Base-by-base conservation (phyloP, 2,113 vertebrate species). In the Stegastes partitus region DNA sequence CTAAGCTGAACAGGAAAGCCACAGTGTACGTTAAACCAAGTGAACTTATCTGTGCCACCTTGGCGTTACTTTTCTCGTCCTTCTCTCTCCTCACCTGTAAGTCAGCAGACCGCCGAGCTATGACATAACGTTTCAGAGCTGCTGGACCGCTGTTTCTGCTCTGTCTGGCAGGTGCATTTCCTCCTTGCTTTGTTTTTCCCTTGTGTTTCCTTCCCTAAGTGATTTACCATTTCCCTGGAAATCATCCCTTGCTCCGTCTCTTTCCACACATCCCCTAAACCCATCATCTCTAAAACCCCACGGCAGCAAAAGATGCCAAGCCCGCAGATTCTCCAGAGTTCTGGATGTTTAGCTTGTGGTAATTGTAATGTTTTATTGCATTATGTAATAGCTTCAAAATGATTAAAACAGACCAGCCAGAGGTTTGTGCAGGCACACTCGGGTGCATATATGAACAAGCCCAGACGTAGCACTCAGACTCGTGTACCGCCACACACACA, bases 141-240 rank as follows among this genome's bases (percentile, higher is more conserved):
- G 67, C 56, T 62, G 74, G 80, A 68, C 68, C 69, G 3, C 39
- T 61, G 74, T 72, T 67, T 50, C 49, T 57, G 65, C 77, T 69
- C 75, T 55, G 81, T 91, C 87, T 89, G 89, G 87, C 92, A 93
- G 90, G 92, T 93, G 91, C 80, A 89, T 86, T 91, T 89, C 85
- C 86, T 88, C 85, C 82, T 51, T 42, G 66, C 85, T 86, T 84
- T 88, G 82, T 90, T 89, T 88, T 81, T 79, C 84, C 85, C 85
- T 57, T 74, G 87, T 85, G 87, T 79, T 88, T 79, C 64, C 83
- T 69, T 66, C 74, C 74, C 63, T 90, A 88, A 90, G 66, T 70
- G 86, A 77, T 92, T 86, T 77, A 89, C 86, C 89, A 87, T 86
- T 83, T 89, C 77, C 78, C 72, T 87, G 84, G 90, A 91, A 91